Evolutionary conservation across 2,113 vertebrate genomes (phyloP), one percentile per base, ranked within the genome.

Genomic region (Argyrosomus japonicus): DNA sequence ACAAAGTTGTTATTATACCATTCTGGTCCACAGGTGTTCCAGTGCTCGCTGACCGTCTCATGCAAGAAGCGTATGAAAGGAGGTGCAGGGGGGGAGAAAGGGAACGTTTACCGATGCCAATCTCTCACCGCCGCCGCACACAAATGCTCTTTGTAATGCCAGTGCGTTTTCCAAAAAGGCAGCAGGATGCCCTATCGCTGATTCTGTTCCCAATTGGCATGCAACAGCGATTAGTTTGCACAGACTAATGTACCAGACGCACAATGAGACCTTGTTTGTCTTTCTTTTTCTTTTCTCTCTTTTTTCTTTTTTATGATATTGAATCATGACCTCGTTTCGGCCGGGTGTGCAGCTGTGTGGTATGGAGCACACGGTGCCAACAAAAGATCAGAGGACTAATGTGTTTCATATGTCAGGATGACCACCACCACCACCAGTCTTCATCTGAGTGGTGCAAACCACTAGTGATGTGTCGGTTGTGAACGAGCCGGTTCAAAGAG

Each of bases 231-330:
- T 40, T 40, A 77, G 82, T 90, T 84, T 88, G 82, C 83, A 67
- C 85, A 82, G 77, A 83, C 81, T 67, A 84, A 79, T 86, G 81
- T 36, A 76, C 84, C 76, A 58, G 67, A 75, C 64, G 23, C 84
- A 94, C 93, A 95, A 93, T 93, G 87, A 89, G 74, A 76, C 72
- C 83, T 92, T 94, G 91, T 94, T 86, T 88, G 80, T 84, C 79
- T 79, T 67, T 65, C 36, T 40, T 40, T 40, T 40, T 40, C 7
- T 32, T 32, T 32, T 32, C 29, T 3, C 27, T 29, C 3, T 29
- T 29, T 43, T 43, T 45, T 61, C 58, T 75, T 81, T 62, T 77
- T 75, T 71, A 72, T 75, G 9, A 88, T 86, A 83, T 77, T 87
- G 81, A 89, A 89, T 87, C 86, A 83, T 13, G 72, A 75, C 88